A percentile compares a stretch with the other conserved stretches of the same genome.
phyloP scores from a whole-genome alignment of 2,113 vertebrate genomes.

The human (Homo sapiens) region GRCh38 chr1:22472501-22473000 shows the following conservation, averaged over 20 bases:
- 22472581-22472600: neutral
- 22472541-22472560: neutral
- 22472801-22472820: neutral
- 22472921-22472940: neutral
- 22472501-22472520: neutral
- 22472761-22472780: neutral
- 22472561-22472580: neutral
- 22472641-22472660: neutral
- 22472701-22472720: neutral
- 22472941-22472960: neutral
- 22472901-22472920: neutral
- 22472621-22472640: neutral
- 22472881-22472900: neutral
- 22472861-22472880: neutral
- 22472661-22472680: neutral
- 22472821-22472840: neutral
- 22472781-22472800: neutral
- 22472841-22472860: neutral
- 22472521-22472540: neutral
- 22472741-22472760: neutral
- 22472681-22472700: neutral
- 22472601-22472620: neutral
- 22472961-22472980: neutral
- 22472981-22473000: neutral
- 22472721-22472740: neutral